Evolutionary conservation across 2,888 invertebrate genomes (phyloP).

Genomic region (Auanema sp.): DNA sequence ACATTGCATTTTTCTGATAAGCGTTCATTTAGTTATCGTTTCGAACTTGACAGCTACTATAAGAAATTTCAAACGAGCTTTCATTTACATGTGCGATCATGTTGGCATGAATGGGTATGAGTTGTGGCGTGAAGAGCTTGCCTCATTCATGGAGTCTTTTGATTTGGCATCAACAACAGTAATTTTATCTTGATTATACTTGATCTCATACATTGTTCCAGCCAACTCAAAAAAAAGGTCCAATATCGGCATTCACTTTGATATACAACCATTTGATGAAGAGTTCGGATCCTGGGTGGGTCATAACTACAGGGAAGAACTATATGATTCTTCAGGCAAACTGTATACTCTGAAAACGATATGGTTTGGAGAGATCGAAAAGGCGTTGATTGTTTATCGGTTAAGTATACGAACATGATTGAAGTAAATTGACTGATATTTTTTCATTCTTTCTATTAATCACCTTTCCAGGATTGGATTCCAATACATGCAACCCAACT

Average conservation of each 20-base stretch:
- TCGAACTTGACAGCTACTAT: not conserved
- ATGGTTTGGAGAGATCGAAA: conserved; percentile 35
- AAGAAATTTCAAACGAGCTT: conserved; percentile 12
- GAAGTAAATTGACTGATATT: conserved; percentile 2
- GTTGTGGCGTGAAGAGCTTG: conserved; percentile 45
- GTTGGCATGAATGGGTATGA: conserved; percentile 51
- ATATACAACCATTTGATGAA: conserved; percentile 21
- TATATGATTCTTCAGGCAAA: conserved; percentile 16
- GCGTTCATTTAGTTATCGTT: not conserved
- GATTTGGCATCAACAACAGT: too few relatives aligned
- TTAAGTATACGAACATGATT: conserved; percentile 9
- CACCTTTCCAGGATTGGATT: conserved; percentile 10
- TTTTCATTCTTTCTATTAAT: not conserved
- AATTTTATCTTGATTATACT: not conserved
- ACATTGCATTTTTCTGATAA: not conserved
- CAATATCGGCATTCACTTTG: conserved; percentile 8
- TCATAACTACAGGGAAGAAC: not conserved
- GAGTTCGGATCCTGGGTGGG: conserved; percentile 27
- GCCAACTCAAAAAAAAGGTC: not conserved
- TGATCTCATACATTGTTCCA: not conserved
- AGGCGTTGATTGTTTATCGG: conserved; percentile 10
- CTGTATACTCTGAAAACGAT: conserved; percentile 22
- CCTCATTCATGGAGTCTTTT: conserved; percentile 16
- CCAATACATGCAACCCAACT: conserved; percentile 11
- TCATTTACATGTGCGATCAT: conserved; percentile 59